phyloP scores from a whole-genome alignment of 2,113 vertebrate species.

The Potamarius usumacintae region DNA sequence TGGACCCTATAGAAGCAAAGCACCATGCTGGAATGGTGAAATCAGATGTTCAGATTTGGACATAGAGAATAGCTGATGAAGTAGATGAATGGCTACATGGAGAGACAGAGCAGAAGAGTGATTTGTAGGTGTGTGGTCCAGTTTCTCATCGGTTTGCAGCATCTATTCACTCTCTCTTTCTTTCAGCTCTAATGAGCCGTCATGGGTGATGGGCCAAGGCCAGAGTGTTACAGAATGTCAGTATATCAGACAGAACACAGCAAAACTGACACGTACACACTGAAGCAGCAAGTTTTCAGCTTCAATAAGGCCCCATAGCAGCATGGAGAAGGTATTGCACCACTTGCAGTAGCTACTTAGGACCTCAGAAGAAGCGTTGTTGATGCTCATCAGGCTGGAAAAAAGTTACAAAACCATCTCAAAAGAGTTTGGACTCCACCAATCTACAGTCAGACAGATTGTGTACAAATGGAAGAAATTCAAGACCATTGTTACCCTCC shows the following conservation, averaged over 20 bases:
- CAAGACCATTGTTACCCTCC: too few relatives aligned
- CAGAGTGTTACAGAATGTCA: background rate
- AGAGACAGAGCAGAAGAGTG: background rate
- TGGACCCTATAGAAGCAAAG: background rate
- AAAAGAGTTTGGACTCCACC: too few relatives aligned
- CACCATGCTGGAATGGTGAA: background rate
- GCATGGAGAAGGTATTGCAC: background rate
- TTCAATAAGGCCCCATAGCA: background rate
- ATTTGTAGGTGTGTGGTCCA: conserved; percentile 15
- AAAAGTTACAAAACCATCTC: too few relatives aligned
- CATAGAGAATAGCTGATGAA: background rate
- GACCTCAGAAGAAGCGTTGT: too few relatives aligned
- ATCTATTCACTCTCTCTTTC: background rate
- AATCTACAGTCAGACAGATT: too few relatives aligned
- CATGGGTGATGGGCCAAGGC: conserved; percentile 24
- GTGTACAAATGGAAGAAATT: too few relatives aligned
- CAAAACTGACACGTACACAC: conserved; percentile 16
- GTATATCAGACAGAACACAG: conserved; percentile 11
- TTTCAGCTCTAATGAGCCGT: conserved; percentile 34
- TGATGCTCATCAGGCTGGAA: too few relatives aligned
- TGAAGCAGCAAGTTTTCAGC: background rate
- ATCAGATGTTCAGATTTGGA: background rate
- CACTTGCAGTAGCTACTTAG: background rate
- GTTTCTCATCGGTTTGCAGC: conserved; percentile 9
- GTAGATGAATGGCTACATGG: background rate